Conservation (phyloP, 2,888 invertebrate genomes). For the Agrilus biguttatus region DNA sequence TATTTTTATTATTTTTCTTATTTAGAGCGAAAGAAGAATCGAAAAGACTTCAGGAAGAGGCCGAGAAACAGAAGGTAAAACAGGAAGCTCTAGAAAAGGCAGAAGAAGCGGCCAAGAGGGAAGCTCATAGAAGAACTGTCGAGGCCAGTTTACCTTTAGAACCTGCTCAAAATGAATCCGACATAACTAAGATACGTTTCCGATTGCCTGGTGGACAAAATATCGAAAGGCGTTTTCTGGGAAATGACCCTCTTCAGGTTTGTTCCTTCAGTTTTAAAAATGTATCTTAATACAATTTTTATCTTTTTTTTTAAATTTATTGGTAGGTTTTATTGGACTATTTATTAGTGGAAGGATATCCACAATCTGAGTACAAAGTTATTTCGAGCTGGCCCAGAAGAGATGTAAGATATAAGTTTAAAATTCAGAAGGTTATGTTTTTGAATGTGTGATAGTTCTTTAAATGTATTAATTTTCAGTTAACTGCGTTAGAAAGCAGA, state of each 20-base stretch:
- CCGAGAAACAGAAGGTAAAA: slow-evolving; percentile 56
- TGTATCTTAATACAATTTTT: not conserved
- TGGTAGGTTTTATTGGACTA: slow-evolving; percentile 69
- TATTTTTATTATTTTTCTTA: slow-evolving; percentile 1
- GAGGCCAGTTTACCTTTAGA: slow-evolving; percentile 58
- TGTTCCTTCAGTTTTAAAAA: not conserved
- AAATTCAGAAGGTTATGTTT: too few species aligned
- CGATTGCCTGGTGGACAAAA: slow-evolving; percentile 65
- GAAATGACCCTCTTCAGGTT: slow-evolving; percentile 42
- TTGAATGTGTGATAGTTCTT: not conserved
- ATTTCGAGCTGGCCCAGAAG: slow-evolving; percentile 88
- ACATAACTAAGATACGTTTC: slow-evolving; percentile 61
- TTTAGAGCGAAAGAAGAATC: slow-evolving; percentile 77
- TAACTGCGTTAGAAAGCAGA: slow-evolving; percentile 60
- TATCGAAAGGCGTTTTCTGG: slow-evolving; percentile 64
- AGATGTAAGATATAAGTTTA: slow-evolving; percentile 57
- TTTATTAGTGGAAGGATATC: slow-evolving; percentile 78
- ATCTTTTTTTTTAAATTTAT: slow-evolving; percentile 1
- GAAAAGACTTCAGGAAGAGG: slow-evolving; percentile 59
- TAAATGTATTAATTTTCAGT: slow-evolving; percentile 35
- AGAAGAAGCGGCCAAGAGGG: slow-evolving; percentile 58
- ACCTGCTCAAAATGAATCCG: slow-evolving; percentile 41
- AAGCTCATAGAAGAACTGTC: slow-evolving; percentile 49
- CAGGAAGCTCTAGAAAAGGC: slow-evolving; percentile 61
- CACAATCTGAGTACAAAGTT: slow-evolving; percentile 76